Percentiles rank a stretch among this genome's conserved stretches.
These are phyloP conservation scores for Azorinus chamasolen DNA, from an alignment of 2,888 invertebrate species.

Conservation along the genomic window DNA sequence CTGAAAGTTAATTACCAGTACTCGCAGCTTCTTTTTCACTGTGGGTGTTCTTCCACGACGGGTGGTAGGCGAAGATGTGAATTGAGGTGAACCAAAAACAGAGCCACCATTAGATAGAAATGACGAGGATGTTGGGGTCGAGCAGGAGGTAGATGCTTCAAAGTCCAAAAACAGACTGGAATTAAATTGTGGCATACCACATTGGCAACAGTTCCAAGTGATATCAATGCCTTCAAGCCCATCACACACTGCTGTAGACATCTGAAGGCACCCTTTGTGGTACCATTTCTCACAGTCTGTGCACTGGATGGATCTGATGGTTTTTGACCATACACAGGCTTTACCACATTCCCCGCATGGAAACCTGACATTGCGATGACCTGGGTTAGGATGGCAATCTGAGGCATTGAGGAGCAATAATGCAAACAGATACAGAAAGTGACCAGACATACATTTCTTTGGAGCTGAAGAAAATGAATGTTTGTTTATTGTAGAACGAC, in stretches of 20 bases:
- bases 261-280: conserved; percentile 21
- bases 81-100: conserved; percentile 15
- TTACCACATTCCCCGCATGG: conserved; percentile 6
- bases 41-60: conserved; percentile 1
- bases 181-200: conserved; percentile 35
- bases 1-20: conserved; percentile 36
- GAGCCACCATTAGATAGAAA: too few species aligned
- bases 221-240: conserved; percentile 16
- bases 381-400: conserved; percentile 7
- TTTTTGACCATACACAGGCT: conserved; percentile 15
- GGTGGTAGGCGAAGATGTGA: conserved; percentile 28
- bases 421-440: conserved; percentile 14
- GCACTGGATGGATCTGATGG: conserved; percentile 2
- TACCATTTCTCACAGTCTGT: conserved; percentile 16
- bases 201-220: conserved; percentile 33
- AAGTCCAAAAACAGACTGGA: conserved; percentile 38
- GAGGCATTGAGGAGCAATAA: conserved; percentile 1
- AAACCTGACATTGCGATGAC: neutral
- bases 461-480: conserved; percentile 1
- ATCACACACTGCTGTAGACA: conserved; percentile 21
- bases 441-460: conserved; percentile 12
- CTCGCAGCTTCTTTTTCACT: conserved; percentile 28
- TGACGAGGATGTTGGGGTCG: too few species aligned
- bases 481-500: conserved; percentile 5
- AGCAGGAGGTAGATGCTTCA: conserved; percentile 1